Evolutionary conservation across 2,888 invertebrate species (phyloP), one percentile per base, ranked within the genome.

Genomic region (Alloscopus bannaensis): DNA sequence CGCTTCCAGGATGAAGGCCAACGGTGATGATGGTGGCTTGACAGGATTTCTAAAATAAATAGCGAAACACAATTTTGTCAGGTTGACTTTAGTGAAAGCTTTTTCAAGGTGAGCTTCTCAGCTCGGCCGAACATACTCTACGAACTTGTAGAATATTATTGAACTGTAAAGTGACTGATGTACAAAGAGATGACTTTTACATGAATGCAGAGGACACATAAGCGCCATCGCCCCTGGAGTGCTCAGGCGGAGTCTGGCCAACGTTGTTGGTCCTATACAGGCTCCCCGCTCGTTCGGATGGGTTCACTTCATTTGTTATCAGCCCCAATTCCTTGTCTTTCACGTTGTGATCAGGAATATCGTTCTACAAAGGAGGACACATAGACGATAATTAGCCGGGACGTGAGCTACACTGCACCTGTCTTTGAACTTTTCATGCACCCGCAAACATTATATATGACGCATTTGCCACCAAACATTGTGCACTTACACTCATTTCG

Each of bases 11-110:
- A 72, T 11, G 26, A 52, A 55, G 13, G 36, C 55, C 11, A n/a
- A 26, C 16, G 29, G 1, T 1, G 72, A 60, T 11, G 62, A 28
- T 2, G 71, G 71, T n/a, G 71, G 45, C 20, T 72, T 62, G 18
- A 1, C 18, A 24, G 22, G 62, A 31, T 72, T 18, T 18, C 71
- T 72, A 24, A 11, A 18, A 55, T 28, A 24, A 3, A 52, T 8
- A 22, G 52, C 2, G n/a, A 29, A 57, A 28, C 6, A n/a, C n/a
- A n/a, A n/a, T n/a, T n/a, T n/a, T n/a, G n/a, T n/a, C n/a, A n/a
- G 3, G 6, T 52, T 22, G 16, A 22, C 3, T 6, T 20, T 3
- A 52, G 52, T 52, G 36, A 22, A 20, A 52, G 24, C 22, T 20
- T 8, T 20, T 52, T 52, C 36, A 36, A 36, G 13, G 13, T 36